Conservation (phyloP, 2,888 invertebrate species). For the Phorcus lineatus region DNA sequence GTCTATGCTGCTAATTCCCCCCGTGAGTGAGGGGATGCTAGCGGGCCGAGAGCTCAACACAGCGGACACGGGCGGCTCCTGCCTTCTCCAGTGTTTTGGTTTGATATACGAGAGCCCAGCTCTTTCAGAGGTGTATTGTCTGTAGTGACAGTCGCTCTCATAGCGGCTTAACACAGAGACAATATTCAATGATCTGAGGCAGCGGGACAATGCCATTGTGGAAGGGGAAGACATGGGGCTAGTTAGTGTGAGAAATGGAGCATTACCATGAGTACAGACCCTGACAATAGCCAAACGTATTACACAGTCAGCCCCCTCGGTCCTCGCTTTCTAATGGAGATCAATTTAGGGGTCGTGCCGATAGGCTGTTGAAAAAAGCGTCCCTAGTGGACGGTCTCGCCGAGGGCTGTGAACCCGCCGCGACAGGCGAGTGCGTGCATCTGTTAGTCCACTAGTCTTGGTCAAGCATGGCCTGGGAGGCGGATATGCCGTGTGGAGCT, state of each 20-base stretch:
- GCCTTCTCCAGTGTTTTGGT: not conserved
- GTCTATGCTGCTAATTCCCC: no score
- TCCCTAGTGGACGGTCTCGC: not conserved
- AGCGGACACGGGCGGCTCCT: no score
- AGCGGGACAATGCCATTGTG: conserved; percentile 6
- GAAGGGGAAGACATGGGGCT: not conserved
- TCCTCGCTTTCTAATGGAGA: conserved; percentile 6
- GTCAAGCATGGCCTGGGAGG: no score
- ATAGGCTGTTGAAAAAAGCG: not conserved
- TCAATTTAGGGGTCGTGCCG: conserved; percentile 2
- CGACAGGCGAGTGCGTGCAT: no score
- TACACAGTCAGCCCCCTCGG: not conserved
- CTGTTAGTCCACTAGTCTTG: no score
- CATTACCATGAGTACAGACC: not conserved
- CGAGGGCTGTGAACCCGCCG: no score
- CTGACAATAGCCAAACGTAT: not conserved
- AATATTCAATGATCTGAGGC: not conserved
- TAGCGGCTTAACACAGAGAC: not conserved
- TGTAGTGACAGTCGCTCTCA: not conserved
- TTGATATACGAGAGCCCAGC: not conserved
- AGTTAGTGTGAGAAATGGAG: not conserved
- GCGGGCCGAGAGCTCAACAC: no score
- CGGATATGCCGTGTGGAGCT: no score
- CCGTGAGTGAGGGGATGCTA: no score
- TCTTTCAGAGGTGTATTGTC: not conserved